Evolutionary conservation across 2,888 invertebrate species (phyloP).

Genomic region (Lycia hirtaria): DNA sequence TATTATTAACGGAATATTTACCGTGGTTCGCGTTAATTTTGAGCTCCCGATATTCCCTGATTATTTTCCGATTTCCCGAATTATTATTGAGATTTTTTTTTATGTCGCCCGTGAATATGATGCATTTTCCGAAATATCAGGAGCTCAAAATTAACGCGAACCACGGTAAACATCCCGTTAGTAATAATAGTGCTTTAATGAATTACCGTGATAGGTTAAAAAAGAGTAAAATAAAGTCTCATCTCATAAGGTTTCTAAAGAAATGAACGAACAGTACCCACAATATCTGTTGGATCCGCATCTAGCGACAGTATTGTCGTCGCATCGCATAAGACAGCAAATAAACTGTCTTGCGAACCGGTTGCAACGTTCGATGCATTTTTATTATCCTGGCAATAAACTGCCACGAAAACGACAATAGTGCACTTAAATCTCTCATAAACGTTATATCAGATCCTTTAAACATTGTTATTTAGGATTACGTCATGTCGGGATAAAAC

Average conservation of each 20-base stretch:
- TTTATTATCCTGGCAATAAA: constrained; percentile 77
- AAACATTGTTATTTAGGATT: constrained; percentile 69
- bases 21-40: too few species aligned
- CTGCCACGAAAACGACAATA: constrained; percentile 72
- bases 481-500: constrained; percentile 41
- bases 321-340: constrained; percentile 49
- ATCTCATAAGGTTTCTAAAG: neutral
- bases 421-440: constrained; percentile 75
- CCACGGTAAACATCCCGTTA: too few species aligned
- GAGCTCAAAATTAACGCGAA: too few species aligned
- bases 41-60: too few species aligned
- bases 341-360: constrained; percentile 61
- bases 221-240: neutral
- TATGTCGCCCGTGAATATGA: too few species aligned
- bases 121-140: too few species aligned
- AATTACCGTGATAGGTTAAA: too few species aligned
- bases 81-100: too few species aligned
- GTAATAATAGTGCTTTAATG: too few species aligned
- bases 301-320: constrained; percentile 31
- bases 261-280: constrained; percentile 11
- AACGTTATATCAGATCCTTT: constrained; percentile 74
- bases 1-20: too few species aligned
- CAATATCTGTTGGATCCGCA: constrained; percentile 12
- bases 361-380: constrained; percentile 77
- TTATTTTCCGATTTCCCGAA: too few species aligned